These are phyloP conservation scores for Nemoura dubitans DNA, from an alignment of 2,888 invertebrate species.

Conservation along the genomic window DNA sequence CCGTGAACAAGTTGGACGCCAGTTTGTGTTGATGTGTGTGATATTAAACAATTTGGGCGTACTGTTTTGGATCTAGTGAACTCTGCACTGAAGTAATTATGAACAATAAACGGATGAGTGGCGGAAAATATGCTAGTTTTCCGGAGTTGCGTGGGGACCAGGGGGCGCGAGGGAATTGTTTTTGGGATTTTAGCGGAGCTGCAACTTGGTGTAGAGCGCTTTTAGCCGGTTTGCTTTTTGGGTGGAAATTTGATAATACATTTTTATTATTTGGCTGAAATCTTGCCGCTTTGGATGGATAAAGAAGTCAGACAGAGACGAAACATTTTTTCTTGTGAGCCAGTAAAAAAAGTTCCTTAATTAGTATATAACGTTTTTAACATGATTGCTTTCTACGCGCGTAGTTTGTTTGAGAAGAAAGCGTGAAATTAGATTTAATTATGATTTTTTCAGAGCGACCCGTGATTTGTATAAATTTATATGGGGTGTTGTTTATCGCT, in stretches of 20 bases:
- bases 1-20: neutral
- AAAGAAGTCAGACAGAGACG: neutral
- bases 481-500: too few relatives aligned
- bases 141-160: too few relatives aligned
- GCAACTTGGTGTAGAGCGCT: too few relatives aligned
- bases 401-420: neutral
- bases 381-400: neutral
- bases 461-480: neutral
- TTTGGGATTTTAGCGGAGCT: too few relatives aligned
- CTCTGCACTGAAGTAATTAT: too few relatives aligned
- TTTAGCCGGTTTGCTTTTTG: too few relatives aligned
- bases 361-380: neutral
- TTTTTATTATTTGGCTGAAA: neutral
- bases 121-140: too few relatives aligned
- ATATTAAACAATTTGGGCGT: neutral
- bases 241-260: neutral
- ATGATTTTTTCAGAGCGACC: neutral
- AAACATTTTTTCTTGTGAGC: neutral
- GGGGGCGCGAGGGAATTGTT: too few relatives aligned
- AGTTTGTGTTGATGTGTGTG: neutral
- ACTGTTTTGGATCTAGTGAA: too few relatives aligned
- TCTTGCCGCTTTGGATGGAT: neutral
- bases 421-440: constrained; percentile 4
- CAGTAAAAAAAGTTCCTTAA: neutral
- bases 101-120: too few relatives aligned